Conservation (phyloP, 2,888 invertebrate genomes). For the Odontomyia ornata region DNA sequence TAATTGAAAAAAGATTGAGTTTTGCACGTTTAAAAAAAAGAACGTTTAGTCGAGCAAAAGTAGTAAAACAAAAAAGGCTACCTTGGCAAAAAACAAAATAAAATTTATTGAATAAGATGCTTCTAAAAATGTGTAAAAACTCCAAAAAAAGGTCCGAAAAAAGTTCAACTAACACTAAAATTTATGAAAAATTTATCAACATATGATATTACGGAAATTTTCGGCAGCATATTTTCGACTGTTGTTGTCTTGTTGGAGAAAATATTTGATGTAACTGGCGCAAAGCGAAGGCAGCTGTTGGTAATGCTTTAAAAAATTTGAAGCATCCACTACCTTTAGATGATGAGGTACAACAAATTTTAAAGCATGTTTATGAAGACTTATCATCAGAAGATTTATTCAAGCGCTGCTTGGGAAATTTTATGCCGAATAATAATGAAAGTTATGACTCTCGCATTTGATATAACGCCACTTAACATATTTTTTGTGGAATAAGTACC, state of each 20-base stretch:
- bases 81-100: neutral
- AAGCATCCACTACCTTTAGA: neutral
- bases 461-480: neutral
- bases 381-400: neutral
- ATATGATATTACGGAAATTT: no score
- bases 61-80: neutral
- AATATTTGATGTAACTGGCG: conserved; percentile 6
- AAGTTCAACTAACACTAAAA: neutral
- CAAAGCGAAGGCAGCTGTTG: neutral
- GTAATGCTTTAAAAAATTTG: neutral
- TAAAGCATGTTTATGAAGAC: neutral
- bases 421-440: neutral
- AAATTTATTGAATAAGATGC: neutral
- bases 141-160: neutral
- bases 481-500: neutral
- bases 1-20: conserved; percentile 46
- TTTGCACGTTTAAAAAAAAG: conserved; percentile 18
- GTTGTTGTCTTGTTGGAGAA: neutral
- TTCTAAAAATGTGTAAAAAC: neutral
- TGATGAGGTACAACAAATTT: neutral
- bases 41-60: neutral
- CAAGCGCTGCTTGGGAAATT: neutral
- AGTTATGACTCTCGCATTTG: neutral
- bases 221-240: conserved; percentile 14
- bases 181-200: neutral